Percentiles rank a stretch among this genome's conserved stretches.
Conservation (phyloP, 2,113 vertebrate species). For the Entelurus aequoreus region DNA sequence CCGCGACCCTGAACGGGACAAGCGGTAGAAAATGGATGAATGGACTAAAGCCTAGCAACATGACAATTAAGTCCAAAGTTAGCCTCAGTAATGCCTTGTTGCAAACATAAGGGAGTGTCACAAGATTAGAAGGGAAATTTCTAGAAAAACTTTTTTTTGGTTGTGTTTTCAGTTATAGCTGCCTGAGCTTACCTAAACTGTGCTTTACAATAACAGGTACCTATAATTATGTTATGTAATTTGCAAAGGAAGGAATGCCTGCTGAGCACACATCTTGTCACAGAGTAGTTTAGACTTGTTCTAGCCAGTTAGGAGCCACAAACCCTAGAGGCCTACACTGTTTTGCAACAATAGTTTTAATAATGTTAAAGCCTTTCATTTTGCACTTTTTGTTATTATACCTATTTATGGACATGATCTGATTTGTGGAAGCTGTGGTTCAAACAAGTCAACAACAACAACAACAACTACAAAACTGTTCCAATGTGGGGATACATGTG, state of each 20-base stretch:
- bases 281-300: constrained; percentile 58
- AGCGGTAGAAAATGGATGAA: too few species aligned
- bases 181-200: neutral
- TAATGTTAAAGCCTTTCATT: neutral
- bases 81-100: constrained; percentile 25
- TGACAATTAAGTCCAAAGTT: constrained; percentile 24
- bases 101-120: neutral
- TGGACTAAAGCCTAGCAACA: constrained; percentile 29
- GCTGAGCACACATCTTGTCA: constrained; percentile 14
- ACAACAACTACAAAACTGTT: constrained; percentile 5
- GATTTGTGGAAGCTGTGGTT: constrained; percentile 1
- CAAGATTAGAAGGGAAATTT: neutral
- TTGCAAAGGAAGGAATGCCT: constrained; percentile 35
- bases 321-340: constrained; percentile 22
- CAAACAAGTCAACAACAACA: constrained; percentile 10
- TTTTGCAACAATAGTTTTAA: constrained; percentile 15
- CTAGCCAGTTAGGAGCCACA: constrained; percentile 20
- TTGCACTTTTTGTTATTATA: neutral
- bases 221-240: constrained; percentile 4
- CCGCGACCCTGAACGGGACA: too few species aligned
- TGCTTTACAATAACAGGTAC: constrained; percentile 6
- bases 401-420: constrained; percentile 1
- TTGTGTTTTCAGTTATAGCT: neutral
- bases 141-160: neutral
- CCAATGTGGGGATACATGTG: constrained; percentile 39